Evolutionary conservation across 2,113 vertebrate genomes (phyloP).

Genomic region (Columba janthina): DNA sequence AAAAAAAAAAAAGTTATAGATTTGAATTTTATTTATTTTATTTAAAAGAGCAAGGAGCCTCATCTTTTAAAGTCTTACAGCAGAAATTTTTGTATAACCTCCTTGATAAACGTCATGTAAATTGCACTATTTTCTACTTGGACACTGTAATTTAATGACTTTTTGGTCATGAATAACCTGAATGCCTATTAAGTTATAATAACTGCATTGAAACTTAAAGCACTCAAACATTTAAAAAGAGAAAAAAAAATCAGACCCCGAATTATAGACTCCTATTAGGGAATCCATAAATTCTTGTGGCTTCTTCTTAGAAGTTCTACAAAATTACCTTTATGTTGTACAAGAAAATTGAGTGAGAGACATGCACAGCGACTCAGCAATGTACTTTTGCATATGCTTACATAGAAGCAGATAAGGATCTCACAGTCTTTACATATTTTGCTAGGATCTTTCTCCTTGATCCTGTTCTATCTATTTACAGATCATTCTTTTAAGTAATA

Average conservation of each 20-base stretch:
- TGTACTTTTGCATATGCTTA: not conserved
- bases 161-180: not conserved
- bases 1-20: not conserved
- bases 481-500: not conserved
- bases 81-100: not conserved
- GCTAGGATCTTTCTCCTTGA: not conserved
- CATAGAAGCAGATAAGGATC: not conserved
- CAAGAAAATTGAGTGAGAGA: not conserved
- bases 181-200: not conserved
- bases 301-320: not conserved
- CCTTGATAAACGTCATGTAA: not conserved
- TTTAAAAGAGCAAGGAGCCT: not conserved
- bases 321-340: not conserved
- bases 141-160: not conserved
- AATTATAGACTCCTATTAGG: not conserved
- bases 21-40: not conserved
- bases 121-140: not conserved
- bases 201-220: not conserved
- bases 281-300: not conserved
- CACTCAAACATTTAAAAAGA: not conserved
- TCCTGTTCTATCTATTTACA: not conserved
- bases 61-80: not conserved
- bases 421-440: not conserved
- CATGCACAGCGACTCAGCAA: not conserved
- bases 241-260: not conserved